Conservation (phyloP, 2,888 invertebrate species). For the Pemphredon lugubris region DNA sequence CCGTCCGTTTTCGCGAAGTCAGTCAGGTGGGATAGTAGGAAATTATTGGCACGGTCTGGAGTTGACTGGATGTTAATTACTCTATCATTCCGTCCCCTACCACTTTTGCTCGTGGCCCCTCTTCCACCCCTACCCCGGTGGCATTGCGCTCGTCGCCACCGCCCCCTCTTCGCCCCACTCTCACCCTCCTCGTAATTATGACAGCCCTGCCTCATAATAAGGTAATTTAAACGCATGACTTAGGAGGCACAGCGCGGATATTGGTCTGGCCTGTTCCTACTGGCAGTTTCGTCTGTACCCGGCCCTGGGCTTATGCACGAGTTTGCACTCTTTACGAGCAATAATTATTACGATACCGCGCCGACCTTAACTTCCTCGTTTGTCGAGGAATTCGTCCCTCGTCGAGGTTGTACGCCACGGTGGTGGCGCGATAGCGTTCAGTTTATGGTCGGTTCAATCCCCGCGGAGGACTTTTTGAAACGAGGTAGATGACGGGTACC, state of each 20-base stretch:
- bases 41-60: constrained; percentile 73
- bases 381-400: constrained; percentile 24
- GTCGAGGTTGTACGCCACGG: background rate
- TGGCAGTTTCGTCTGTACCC: constrained; percentile 55
- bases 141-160: constrained; percentile 2
- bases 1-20: constrained; percentile 42
- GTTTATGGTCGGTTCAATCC: constrained; percentile 10
- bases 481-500: too few species aligned
- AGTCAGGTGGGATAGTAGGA: constrained; percentile 59
- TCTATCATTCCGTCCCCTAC: constrained; percentile 64
- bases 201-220: constrained; percentile 76
- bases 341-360: constrained; percentile 54
- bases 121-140: constrained; percentile 1
- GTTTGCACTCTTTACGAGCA: constrained; percentile 55
- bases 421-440: background rate
- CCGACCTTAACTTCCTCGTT: constrained; percentile 6
- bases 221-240: constrained; percentile 81
- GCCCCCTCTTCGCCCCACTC: constrained; percentile 17
- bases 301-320: constrained; percentile 30
- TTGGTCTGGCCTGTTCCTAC: constrained; percentile 59
- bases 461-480: background rate
- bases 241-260: constrained; percentile 69
- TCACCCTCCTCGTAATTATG: constrained; percentile 71
- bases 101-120: constrained; percentile 17
- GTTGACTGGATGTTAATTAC: constrained; percentile 76